Base-by-base conservation (phyloP, 2,888 invertebrate species). In the Xestia c-nigrum region DNA sequence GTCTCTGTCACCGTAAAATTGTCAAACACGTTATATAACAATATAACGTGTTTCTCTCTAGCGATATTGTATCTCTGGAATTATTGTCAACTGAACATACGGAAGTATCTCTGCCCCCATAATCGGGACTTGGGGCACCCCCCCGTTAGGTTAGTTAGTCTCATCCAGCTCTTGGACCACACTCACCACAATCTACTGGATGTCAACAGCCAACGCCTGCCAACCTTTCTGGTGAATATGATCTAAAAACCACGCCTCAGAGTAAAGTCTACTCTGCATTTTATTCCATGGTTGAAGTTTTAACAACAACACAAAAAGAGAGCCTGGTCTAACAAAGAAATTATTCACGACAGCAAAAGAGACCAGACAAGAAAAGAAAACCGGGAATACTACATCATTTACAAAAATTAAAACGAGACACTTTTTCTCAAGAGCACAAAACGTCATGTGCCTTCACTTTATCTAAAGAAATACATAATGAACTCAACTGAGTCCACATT, bases 401-500 rank as follows among this genome's bases (percentile, higher is more conserved):
- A 16, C 19, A 57, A 55, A 72, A 64, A 78, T 24, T 68, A 21
- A 64, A 72, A 64, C 3, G 1, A 38, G 12, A 43, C n/a, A 43
- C n/a, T 21, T n/a, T 21, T n/a, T 50, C 71, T 50, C 73, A 78
- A 57, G 43, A 81, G 43, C 64, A 72, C 31, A 46, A 3, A 19
- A 24, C 52, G 40, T 52, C 59, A 81, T 40, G 38, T 52, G 57
- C 24, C 46, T 52, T 38, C 65, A 38, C 12, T n/a, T 66, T 61
- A 74, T 81, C 52, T 66, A 14, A 74, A 66, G 38, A 66, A 59
- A 19, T 81, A 81, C 43, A 65, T 52, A 65, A 12, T 50, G 12
- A 63, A 47, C n/a, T n/a, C 43, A 80, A 73, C 43, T 61, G 59
- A 38, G 19, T 5, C 21, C 31, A 47, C 65, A 74, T 81, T 74